Conservation (phyloP, 2,797 vertebrate species). For the Myotis pilosus region DNA sequence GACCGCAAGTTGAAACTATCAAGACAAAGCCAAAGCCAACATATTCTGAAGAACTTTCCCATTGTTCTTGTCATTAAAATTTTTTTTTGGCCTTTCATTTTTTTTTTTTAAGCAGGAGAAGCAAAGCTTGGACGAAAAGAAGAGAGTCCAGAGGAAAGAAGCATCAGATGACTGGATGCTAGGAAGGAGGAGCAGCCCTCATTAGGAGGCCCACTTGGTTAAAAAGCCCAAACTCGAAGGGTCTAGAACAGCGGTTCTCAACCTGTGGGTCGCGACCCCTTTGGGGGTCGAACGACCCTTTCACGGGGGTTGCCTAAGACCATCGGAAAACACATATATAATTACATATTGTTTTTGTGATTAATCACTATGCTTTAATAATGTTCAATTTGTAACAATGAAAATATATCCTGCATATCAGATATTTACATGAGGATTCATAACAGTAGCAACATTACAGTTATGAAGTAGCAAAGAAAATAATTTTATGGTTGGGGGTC, state of each 20-base stretch:
- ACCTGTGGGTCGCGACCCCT: too few species aligned
- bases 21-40: background rate
- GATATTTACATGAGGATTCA: too few species aligned
- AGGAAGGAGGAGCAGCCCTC: background rate
- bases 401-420: too few species aligned
- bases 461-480: too few species aligned
- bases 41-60: conserved; percentile 1
- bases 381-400: too few species aligned
- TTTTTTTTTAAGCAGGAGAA: background rate
- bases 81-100: background rate
- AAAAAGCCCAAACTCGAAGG: background rate
- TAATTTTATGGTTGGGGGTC: too few species aligned
- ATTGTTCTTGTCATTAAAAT: background rate
- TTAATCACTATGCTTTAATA: too few species aligned
- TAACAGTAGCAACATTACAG: too few species aligned
- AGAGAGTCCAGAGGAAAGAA: background rate
- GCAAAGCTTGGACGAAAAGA: background rate
- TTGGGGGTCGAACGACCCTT: too few species aligned
- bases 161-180: background rate
- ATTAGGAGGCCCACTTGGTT: background rate
- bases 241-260: background rate
- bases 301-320: too few species aligned
- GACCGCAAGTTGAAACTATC: background rate
- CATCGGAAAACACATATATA: too few species aligned
- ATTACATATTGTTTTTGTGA: too few species aligned